Conservation (phyloP, 2,888 invertebrate species). For the Troides aeacus region DNA sequence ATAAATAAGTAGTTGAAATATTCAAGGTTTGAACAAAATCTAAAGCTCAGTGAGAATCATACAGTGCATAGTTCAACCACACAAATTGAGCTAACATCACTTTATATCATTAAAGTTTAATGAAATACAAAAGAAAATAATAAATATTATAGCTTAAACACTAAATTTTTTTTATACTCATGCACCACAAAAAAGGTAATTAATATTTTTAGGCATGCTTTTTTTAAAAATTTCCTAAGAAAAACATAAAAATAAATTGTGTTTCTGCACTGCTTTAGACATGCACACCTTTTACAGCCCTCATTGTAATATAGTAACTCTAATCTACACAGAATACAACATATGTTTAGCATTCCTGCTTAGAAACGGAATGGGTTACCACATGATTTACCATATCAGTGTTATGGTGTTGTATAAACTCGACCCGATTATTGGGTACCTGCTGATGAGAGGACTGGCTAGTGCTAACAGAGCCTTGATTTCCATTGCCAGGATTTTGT, state of each 20-base stretch:
- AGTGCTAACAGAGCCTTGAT: slow-evolving; percentile 64
- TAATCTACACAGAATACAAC: slow-evolving; percentile 52
- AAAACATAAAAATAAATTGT: neutral
- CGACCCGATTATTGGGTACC: slow-evolving; percentile 79
- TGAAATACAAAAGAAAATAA: neutral
- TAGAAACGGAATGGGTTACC: slow-evolving; percentile 64
- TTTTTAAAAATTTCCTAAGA: neutral
- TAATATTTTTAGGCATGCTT: neutral
- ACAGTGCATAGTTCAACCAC: no score
- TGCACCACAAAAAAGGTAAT: neutral
- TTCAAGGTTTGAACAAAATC: no score
- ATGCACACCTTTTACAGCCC: slow-evolving; percentile 15
- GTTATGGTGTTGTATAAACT: slow-evolving; percentile 79
- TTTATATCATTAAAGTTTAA: no score
- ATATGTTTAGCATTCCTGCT: slow-evolving; percentile 63
- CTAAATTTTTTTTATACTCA: neutral
- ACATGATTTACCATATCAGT: slow-evolving; percentile 78
- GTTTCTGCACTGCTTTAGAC: neutral
- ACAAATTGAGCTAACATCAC: no score
- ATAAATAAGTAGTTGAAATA: neutral
- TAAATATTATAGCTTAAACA: neutral
- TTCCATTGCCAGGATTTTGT: slow-evolving; percentile 45
- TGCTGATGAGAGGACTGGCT: slow-evolving; percentile 69
- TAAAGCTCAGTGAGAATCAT: no score
- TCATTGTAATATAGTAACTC: slow-evolving; percentile 25